Percentiles rank a stretch among this genome's conserved stretches.
These are phyloP conservation scores for Miltochrista miniata DNA, from an alignment of 2,888 invertebrate species.

Conservation along the genomic window DNA sequence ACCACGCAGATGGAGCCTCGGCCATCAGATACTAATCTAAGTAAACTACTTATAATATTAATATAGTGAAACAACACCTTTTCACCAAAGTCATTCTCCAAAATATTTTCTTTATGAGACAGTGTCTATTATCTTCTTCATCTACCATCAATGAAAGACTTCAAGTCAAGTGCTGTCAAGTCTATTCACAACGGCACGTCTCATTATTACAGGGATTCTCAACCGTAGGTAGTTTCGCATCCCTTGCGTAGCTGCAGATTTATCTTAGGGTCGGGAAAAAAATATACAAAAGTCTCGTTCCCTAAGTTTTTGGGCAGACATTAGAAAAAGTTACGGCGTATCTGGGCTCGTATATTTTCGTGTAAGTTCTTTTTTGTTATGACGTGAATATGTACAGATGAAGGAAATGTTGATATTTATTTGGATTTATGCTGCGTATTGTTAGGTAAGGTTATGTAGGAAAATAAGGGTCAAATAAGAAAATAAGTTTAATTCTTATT, in stretches of 20 bases:
- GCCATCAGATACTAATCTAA: too few relatives aligned
- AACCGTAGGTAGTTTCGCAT: slow-evolving; percentile 17
- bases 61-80: too few relatives aligned
- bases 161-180: slow-evolving; percentile 44
- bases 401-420: neutral
- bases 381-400: neutral
- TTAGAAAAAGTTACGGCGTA: neutral
- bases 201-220: slow-evolving; percentile 35
- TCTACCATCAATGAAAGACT: slow-evolving; percentile 27
- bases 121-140: slow-evolving; percentile 21
- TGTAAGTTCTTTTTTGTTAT: neutral
- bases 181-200: slow-evolving; percentile 54
- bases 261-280: slow-evolving; percentile 30
- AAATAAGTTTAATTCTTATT: too few relatives aligned
- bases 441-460: too few relatives aligned
- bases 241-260: slow-evolving; percentile 15
- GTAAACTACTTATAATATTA: too few relatives aligned
- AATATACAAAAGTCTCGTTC: slow-evolving; percentile 4
- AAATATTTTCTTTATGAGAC: neutral
- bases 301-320: slow-evolving; percentile 2
- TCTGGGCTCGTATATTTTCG: slow-evolving; percentile 3
- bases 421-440: neutral
- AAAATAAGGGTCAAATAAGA: too few relatives aligned
- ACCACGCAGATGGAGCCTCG: too few relatives aligned
- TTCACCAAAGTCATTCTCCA: neutral